Percentiles rank a stretch among this genome's conserved stretches.
Conservation (phyloP, 2,888 invertebrate species). For the Nudaria mundana region DNA sequence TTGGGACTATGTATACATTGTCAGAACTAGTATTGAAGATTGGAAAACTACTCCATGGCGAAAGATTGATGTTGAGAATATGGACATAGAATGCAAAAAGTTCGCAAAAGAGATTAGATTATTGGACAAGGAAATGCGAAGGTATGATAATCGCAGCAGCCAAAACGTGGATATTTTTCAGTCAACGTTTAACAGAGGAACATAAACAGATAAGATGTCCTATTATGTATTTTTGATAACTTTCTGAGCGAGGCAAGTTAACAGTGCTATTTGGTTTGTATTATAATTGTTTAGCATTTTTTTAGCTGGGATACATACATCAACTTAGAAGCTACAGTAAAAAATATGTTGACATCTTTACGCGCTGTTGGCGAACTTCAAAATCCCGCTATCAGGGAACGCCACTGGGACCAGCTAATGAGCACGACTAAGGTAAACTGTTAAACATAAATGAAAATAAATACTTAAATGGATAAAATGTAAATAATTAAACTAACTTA, state of each 20-base stretch:
- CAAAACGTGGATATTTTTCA: too few species aligned
- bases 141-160: conserved; percentile 37
- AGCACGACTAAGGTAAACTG: conserved; percentile 92
- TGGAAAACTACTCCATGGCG: conserved; percentile 99
- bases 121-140: conserved; percentile 97
- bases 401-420: conserved; percentile 99
- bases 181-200: too few species aligned
- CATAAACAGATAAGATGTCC: too few species aligned
- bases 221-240: too few species aligned
- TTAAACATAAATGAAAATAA: conserved; percentile 22
- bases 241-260: too few species aligned
- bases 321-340: conserved; percentile 94
- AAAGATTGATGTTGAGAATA: conserved; percentile 98
- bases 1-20: conserved; percentile 97
- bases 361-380: conserved; percentile 97
- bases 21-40: conserved; percentile 94
- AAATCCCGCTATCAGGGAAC: conserved; percentile 96
- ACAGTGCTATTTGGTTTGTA: too few species aligned
- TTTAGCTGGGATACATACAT: conserved; percentile 93
- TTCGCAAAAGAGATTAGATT: conserved; percentile 96
- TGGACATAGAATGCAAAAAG: conserved; percentile 99
- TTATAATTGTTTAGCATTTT: background rate
- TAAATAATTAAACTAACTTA: conserved; percentile 41
- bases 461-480: conserved; percentile 35
- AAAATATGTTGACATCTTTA: conserved; percentile 97